Conservation (phyloP, 2,797 vertebrate species). For the Pantherophis alleghaniensis region DNA sequence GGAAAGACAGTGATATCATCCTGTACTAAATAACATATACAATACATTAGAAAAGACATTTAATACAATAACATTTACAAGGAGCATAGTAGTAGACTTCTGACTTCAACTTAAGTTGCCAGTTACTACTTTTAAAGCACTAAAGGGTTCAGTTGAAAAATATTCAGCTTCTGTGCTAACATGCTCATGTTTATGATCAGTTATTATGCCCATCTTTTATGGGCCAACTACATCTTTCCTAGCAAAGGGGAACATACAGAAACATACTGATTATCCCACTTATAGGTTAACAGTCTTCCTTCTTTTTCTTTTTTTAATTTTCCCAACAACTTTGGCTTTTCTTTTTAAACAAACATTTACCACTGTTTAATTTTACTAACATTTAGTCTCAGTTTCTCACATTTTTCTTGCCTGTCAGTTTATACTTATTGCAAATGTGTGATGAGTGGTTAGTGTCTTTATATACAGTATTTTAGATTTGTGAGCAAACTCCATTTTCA, state of each 20-base stretch:
- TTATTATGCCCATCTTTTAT: background rate
- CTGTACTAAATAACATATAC: conserved; percentile 37
- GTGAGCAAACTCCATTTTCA: background rate
- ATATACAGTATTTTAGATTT: background rate
- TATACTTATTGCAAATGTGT: background rate
- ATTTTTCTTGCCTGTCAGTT: background rate
- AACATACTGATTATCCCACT: background rate
- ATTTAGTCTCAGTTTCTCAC: background rate
- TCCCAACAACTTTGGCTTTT: background rate
- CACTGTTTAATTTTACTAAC: background rate
- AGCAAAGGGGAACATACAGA: background rate
- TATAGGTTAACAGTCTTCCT: background rate
- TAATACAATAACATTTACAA: conserved; percentile 18
- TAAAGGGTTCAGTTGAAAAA: background rate
- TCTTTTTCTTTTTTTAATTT: background rate
- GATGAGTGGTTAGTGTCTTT: background rate
- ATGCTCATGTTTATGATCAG: background rate
- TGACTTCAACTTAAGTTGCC: background rate
- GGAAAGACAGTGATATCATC: conserved; percentile 40
- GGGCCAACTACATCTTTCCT: background rate
- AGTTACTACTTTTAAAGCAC: background rate
- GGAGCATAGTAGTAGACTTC: background rate
- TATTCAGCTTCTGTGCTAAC: background rate
- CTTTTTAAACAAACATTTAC: background rate
- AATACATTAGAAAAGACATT: conserved; percentile 22